Evolutionary conservation across 1,140 invertebrate genomes (phyloP).

Genomic region (Drosophila ohnishii): DNA sequence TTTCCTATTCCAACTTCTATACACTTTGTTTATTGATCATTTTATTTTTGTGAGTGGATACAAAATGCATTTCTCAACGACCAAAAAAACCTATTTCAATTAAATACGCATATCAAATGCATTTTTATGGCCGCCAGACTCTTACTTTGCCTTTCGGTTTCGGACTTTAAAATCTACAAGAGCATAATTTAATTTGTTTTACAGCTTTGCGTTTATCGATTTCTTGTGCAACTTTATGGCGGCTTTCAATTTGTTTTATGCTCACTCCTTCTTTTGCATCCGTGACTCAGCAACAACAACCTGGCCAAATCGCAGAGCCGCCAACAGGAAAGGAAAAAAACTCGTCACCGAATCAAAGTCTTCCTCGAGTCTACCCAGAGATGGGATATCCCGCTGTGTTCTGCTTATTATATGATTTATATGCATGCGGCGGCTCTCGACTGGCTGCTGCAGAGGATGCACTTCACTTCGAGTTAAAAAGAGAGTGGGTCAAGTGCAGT

Average conservation of each 20-base stretch:
- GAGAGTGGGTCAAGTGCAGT: constrained; percentile 79
- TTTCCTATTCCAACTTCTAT: not conserved
- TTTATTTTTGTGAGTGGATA: not conserved
- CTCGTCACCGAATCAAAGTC: constrained; percentile 47
- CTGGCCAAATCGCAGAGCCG: constrained; percentile 17
- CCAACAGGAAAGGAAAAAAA: constrained; percentile 13
- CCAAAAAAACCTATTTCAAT: constrained; percentile 45
- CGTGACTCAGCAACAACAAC: constrained; percentile 48
- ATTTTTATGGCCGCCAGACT: constrained; percentile 53
- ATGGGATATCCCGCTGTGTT: constrained; percentile 62
- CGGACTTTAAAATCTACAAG: constrained; percentile 34
- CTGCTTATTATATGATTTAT: constrained; percentile 76
- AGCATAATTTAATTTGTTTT: constrained; percentile 75
- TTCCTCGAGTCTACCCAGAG: constrained; percentile 29
- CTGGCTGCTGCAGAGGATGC: constrained; percentile 19
- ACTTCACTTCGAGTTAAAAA: constrained; percentile 59
- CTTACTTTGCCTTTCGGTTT: constrained; percentile 64
- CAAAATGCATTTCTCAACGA: constrained; percentile 22
- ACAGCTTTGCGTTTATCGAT: constrained; percentile 61
- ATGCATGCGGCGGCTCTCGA: constrained; percentile 20
- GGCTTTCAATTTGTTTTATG: constrained; percentile 63
- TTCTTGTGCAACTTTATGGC: constrained; percentile 57
- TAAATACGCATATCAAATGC: constrained; percentile 68
- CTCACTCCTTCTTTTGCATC: constrained; percentile 22
- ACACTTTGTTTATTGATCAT: not conserved